A percentile compares a stretch with the other conserved stretches of the same genome.
These are phyloP conservation scores for Varanus salvator DNA, from an alignment of 2,113 vertebrate genomes.

Conservation along the genomic window DNA sequence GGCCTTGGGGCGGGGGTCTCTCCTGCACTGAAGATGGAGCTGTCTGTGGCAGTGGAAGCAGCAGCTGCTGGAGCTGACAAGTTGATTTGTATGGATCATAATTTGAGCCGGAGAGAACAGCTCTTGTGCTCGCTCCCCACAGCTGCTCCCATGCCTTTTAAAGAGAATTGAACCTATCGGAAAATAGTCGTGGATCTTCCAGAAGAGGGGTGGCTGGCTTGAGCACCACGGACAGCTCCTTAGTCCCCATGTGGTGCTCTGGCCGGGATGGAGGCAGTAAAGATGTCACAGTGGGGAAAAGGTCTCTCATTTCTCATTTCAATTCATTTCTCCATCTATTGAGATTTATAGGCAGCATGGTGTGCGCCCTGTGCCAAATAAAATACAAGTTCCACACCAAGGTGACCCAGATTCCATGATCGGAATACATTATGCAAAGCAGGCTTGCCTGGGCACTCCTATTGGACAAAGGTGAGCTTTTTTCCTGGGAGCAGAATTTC, in stretches of 20 bases:
- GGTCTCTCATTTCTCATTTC: constrained; percentile 18
- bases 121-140: not conserved
- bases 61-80: constrained; percentile 29
- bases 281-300: not conserved
- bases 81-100: constrained; percentile 39
- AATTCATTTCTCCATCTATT: constrained; percentile 1
- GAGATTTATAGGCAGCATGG: constrained; percentile 12
- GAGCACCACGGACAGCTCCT: constrained; percentile 1
- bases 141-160: constrained; percentile 11
- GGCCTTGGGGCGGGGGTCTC: constrained; percentile 13
- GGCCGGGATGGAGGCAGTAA: not conserved
- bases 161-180: not conserved
- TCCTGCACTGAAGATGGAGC: constrained; percentile 10
- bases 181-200: not conserved
- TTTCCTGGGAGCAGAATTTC: not conserved
- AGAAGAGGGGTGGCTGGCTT: not conserved
- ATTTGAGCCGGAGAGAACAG: not conserved
- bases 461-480: not conserved
- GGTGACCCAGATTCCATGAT: constrained; percentile 25
- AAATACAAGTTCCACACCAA: constrained; percentile 4
- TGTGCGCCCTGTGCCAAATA: not conserved
- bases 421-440: not conserved
- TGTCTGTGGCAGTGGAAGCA: constrained; percentile 2
- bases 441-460: not conserved
- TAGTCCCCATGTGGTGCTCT: not conserved